Evolutionary conservation across 2,113 vertebrate species (phyloP).

Genomic region (Danionella cerebrum): DNA sequence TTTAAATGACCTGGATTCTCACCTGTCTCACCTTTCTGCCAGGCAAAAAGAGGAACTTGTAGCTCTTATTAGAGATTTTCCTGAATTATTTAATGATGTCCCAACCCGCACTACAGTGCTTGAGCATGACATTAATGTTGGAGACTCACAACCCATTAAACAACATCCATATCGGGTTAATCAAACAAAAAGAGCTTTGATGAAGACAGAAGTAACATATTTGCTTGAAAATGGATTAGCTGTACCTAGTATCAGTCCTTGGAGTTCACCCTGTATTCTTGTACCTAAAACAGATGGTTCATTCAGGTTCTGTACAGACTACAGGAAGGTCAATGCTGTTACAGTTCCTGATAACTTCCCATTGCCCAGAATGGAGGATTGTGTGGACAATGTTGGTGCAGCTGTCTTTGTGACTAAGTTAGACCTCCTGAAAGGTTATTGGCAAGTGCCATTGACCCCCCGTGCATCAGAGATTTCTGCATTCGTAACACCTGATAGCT

Average conservation of each 20-base stretch:
- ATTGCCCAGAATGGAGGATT: not conserved
- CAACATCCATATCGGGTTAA: not conserved
- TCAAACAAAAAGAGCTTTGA: not conserved
- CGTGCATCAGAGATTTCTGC: not conserved
- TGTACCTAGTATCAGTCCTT: not conserved
- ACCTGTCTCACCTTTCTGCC: too few species aligned
- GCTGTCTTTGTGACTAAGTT: not conserved
- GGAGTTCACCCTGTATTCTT: not conserved
- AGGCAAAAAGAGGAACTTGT: not conserved
- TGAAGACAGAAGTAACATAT: not conserved
- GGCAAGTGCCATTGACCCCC: not conserved
- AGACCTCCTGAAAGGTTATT: not conserved
- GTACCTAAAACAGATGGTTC: not conserved
- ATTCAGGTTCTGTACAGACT: not conserved
- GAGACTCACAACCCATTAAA: not conserved
- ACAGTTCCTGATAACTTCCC: not conserved
- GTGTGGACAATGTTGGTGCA: not conserved
- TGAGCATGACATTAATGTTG: not conserved
- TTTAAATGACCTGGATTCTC: not conserved
- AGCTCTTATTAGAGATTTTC: not conserved
- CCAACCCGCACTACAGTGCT: not conserved
- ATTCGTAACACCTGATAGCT: not conserved
- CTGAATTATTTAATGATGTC: not conserved
- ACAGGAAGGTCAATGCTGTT: not conserved
- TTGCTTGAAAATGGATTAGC: not conserved